phyloP scores from a whole-genome alignment of 2,888 invertebrate species.

The Agrochola macilenta region DNA sequence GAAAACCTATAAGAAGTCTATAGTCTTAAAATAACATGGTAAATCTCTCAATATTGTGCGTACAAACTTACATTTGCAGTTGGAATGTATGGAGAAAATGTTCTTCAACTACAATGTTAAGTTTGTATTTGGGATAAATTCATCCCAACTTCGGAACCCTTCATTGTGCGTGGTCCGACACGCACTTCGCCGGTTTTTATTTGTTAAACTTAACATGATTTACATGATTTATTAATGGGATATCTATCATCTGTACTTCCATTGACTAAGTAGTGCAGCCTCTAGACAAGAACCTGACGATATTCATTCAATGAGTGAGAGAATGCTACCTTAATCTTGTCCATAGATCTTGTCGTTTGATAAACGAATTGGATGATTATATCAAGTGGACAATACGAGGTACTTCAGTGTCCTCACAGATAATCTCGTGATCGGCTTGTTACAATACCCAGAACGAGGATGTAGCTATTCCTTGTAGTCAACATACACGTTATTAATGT shows the following conservation, averaged over 20 bases:
- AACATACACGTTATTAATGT: conserved; percentile 9
- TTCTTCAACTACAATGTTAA: too few relatives aligned
- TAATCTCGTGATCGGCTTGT: conserved; percentile 8
- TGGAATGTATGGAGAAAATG: too few relatives aligned
- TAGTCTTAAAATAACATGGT: too few relatives aligned
- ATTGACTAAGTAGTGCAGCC: neutral
- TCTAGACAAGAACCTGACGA: neutral
- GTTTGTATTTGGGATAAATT: too few relatives aligned
- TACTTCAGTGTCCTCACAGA: neutral
- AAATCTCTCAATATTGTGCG: too few relatives aligned
- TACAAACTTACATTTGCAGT: too few relatives aligned
- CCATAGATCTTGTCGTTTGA: conserved; percentile 24
- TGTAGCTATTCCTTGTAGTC: neutral
- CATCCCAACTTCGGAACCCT: too few relatives aligned
- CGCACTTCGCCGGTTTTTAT: neutral
- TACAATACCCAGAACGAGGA: neutral
- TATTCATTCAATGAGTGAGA: neutral
- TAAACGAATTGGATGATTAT: conserved; percentile 26
- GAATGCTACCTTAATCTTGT: neutral
- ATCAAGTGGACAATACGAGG: neutral
- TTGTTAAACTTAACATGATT: neutral
- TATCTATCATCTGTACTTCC: neutral
- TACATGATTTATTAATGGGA: neutral
- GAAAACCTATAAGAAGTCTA: too few relatives aligned
- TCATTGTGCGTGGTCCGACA: too few relatives aligned